These are phyloP conservation scores for Spheniscus mendiculus DNA, from an alignment of 2,113 vertebrate genomes.

Conservation along the genomic window DNA sequence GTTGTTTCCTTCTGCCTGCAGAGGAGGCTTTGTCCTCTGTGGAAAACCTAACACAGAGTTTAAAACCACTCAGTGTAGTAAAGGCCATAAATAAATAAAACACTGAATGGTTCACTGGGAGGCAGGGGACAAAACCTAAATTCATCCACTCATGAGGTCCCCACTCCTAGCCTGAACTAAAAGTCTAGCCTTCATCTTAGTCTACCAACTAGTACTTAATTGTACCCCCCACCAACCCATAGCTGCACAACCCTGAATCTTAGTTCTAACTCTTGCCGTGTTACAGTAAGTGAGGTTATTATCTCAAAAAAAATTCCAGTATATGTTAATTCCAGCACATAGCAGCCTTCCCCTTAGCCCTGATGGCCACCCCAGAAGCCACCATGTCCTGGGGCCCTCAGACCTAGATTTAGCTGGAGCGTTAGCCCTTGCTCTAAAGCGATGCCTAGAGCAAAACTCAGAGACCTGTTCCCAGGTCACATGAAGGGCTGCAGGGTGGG, in stretches of 20 bases:
- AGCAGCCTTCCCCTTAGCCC: not conserved
- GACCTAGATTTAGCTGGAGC: not conserved
- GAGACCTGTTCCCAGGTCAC: not conserved
- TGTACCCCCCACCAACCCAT: not conserved
- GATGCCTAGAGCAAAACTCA: not conserved
- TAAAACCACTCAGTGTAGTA: not conserved
- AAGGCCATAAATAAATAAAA: not conserved
- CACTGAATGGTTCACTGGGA: not conserved
- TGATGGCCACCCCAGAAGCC: not conserved
- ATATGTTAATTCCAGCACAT: not conserved
- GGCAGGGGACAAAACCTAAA: not conserved
- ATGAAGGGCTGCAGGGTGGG: not conserved
- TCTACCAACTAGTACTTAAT: not conserved
- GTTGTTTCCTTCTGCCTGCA: not conserved
- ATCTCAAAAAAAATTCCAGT: not conserved
- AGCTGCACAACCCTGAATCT: not conserved
- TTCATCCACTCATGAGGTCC: not conserved
- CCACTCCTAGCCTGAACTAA: not conserved
- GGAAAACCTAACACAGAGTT: not conserved
- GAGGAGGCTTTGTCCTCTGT: not conserved
- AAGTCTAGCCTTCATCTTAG: not conserved
- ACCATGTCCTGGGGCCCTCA: not conserved
- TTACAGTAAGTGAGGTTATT: not conserved
- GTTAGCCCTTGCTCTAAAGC: not conserved
- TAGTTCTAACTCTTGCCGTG: not conserved